Conservation (phyloP, 35 echinoderm and acorn worm species). For the Heliocidaris tuberculata region DNA sequence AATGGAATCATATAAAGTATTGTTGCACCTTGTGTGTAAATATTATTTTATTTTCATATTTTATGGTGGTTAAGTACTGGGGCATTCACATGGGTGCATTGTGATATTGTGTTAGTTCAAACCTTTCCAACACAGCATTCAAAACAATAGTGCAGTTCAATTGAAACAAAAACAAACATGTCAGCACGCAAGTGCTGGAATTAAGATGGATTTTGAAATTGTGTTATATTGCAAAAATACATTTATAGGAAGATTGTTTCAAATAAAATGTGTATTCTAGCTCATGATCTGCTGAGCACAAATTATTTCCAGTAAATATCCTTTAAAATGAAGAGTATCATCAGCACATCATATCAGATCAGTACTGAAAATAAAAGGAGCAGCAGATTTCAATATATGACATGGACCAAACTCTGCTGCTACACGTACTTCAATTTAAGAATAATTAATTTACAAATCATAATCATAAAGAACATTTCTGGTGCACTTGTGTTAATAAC, state of each 20-base stretch:
- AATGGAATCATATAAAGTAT: neutral
- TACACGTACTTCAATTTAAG: too few species aligned
- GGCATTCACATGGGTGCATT: neutral
- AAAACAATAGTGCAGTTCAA: neutral
- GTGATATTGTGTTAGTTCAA: slow-evolving; percentile 12
- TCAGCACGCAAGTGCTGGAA: neutral
- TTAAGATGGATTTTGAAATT: neutral
- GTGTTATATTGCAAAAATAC: neutral
- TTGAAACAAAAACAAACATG: neutral
- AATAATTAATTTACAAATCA: too few species aligned
- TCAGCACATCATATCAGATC: too few species aligned
- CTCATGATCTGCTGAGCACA: neutral
- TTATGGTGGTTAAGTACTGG: neutral
- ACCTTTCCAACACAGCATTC: neutral
- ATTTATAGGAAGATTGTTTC: neutral
- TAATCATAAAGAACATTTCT: too few species aligned
- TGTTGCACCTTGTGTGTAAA: neutral
- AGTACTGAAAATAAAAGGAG: too few species aligned
- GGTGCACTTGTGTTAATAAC: too few species aligned
- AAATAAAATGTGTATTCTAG: neutral
- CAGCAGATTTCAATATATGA: too few species aligned
- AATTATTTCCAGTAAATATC: neutral
- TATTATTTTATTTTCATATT: neutral
- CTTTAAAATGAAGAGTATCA: neutral
- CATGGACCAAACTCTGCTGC: too few species aligned